Evolutionary conservation across 30 jellyfish, hydroid and myxozoan genomes (phyloP).

Genomic region (Hydractinia symbiolongicarpus): DNA sequence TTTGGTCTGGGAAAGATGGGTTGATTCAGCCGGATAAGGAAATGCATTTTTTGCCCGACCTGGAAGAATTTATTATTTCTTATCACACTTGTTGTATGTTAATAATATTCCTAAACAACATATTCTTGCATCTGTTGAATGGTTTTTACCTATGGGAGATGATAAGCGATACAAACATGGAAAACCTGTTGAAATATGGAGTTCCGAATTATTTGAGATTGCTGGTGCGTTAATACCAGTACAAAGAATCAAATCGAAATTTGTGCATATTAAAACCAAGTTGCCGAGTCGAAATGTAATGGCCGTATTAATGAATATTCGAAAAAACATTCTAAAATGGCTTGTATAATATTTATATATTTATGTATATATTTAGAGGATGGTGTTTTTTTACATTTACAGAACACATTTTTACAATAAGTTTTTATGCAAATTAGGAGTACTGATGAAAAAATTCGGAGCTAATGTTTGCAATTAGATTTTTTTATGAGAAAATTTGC

Average conservation of each 20-base stretch:
- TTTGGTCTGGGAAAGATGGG: slow-evolving; percentile 18
- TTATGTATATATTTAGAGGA: no score
- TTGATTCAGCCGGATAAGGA: background rate
- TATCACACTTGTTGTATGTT: background rate
- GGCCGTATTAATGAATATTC: background rate
- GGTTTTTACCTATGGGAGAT: slow-evolving; percentile 9
- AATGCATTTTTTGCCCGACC: background rate
- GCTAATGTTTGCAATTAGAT: no score
- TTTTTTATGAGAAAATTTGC: no score
- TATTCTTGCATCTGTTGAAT: background rate
- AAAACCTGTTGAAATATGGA: slow-evolving; percentile 23
- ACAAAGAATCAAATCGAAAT: slow-evolving; percentile 11
- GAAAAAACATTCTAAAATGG: background rate
- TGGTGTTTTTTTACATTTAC: no score
- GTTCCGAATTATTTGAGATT: background rate
- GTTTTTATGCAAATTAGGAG: no score
- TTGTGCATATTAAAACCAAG: background rate
- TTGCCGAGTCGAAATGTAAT: background rate
- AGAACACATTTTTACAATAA: no score
- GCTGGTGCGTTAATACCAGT: slow-evolving; percentile 13
- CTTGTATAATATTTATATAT: no score
- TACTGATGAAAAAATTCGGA: no score
- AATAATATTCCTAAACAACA: background rate
- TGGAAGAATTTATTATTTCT: no score
- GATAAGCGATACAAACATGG: background rate